Evolutionary conservation across 2,888 invertebrate genomes (phyloP).

Genomic region (Xylota segnis): DNA sequence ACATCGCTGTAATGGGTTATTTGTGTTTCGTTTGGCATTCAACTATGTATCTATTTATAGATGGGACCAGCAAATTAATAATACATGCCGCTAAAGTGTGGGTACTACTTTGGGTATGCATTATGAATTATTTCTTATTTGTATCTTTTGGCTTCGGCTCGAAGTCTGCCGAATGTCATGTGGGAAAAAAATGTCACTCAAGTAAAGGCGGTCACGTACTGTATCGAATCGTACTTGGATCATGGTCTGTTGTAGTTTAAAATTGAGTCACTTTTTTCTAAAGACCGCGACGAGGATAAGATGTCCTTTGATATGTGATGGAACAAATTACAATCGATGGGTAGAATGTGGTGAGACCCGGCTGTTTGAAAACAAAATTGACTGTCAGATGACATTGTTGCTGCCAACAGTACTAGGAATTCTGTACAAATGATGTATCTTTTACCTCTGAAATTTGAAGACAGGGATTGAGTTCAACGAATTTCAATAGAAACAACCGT

Average conservation of each 20-base stretch:
- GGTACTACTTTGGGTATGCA: not conserved
- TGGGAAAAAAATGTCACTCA: not conserved
- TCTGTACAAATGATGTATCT: no score
- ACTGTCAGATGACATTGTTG: no score
- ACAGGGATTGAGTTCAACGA: no score
- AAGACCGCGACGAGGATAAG: not conserved
- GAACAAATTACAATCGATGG: not conserved
- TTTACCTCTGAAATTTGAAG: no score
- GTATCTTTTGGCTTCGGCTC: not conserved
- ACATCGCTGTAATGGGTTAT: not conserved
- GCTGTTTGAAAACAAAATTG: no score
- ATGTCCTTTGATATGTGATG: conserved; percentile 1
- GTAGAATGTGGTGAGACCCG: no score
- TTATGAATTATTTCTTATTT: conserved; percentile 17
- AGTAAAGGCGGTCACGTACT: not conserved
- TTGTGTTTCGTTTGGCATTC: not conserved
- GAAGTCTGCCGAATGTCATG: not conserved
- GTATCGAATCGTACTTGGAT: not conserved
- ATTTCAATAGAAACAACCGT: no score
- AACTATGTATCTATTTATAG: not conserved
- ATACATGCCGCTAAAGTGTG: conserved; percentile 7
- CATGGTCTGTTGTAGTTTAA: not conserved
- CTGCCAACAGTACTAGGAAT: no score
- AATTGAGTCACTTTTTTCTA: not conserved
- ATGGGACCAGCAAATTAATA: conserved; percentile 16